Evolutionary conservation across 2,113 vertebrate genomes (phyloP).

Genomic region (Gyps fulvus): DNA sequence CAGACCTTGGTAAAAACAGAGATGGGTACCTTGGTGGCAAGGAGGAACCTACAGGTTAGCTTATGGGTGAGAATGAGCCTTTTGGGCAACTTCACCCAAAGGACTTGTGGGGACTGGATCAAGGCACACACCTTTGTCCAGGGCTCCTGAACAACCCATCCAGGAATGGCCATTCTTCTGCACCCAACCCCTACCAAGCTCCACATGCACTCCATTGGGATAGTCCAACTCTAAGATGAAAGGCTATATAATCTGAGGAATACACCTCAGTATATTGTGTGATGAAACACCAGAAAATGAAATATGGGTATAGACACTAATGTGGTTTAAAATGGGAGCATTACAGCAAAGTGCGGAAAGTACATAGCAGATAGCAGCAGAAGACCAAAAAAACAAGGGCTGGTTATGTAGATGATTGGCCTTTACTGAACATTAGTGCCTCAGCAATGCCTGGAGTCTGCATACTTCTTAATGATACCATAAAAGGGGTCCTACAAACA

Average conservation of each 20-base stretch:
- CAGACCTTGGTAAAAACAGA: background rate
- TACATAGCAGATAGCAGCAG: background rate
- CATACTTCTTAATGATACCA: background rate
- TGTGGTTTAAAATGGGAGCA: background rate
- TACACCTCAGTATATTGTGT: background rate
- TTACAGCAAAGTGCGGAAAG: background rate
- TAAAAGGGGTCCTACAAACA: background rate
- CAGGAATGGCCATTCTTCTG: background rate
- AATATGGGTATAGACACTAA: background rate
- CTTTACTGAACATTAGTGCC: background rate
- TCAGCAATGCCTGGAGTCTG: background rate
- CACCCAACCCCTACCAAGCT: background rate
- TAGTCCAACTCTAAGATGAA: background rate
- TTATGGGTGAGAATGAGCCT: background rate
- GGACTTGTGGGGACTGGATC: background rate
- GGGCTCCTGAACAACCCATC: background rate
- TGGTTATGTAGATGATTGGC: background rate
- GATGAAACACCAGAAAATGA: background rate
- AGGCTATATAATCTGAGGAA: background rate
- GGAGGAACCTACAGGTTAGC: background rate
- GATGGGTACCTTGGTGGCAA: background rate
- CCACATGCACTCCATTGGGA: too few species aligned
- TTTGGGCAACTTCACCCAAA: background rate
- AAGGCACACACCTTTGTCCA: too few species aligned
- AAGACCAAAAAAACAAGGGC: background rate